A percentile compares a stretch with the other conserved stretches of the same genome.
Evolutionary conservation across 2,113 vertebrate species (phyloP).

Genomic region (Leptodactylus fuscus): DNA sequence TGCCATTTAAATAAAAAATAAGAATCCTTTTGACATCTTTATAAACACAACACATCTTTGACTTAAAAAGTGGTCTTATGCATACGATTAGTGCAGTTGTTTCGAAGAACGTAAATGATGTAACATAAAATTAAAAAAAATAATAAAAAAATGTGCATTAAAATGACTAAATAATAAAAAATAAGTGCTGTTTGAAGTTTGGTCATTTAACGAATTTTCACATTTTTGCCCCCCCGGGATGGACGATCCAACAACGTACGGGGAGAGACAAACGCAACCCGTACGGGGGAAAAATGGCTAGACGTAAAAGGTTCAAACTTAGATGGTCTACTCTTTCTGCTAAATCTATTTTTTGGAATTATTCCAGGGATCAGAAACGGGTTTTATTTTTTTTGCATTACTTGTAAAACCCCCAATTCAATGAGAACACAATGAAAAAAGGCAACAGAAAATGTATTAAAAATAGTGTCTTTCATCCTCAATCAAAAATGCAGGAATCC

Average conservation of each 20-base stretch:
- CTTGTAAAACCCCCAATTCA: conserved; percentile 67
- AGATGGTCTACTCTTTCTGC: conserved; percentile 54
- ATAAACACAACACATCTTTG: conserved; percentile 74
- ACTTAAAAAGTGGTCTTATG: conserved; percentile 77
- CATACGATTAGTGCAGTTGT: conserved; percentile 78
- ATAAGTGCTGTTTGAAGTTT: conserved; percentile 78
- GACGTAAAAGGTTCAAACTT: conserved; percentile 64
- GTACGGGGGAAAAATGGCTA: conserved; percentile 5
- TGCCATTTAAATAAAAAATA: conserved; percentile 66
- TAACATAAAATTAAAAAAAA: conserved; percentile 54
- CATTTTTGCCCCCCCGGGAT: conserved; percentile 71
- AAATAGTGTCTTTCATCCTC: conserved; percentile 71
- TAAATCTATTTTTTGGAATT: conserved; percentile 63
- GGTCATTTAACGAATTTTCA: conserved; percentile 72
- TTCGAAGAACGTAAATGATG: conserved; percentile 72
- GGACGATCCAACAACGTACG: conserved; percentile 65
- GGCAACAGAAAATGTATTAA: conserved; percentile 71
- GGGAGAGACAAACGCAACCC: conserved; percentile 61
- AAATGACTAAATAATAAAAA: conserved; percentile 67
- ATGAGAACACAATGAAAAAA: conserved; percentile 69
- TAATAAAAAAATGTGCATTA: conserved; percentile 70
- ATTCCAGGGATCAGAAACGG: conserved; percentile 66
- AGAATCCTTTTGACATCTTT: conserved; percentile 74
- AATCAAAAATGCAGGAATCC: conserved; percentile 72
- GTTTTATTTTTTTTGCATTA: conserved; percentile 55